Percentiles rank a stretch among this genome's conserved stretches.
phyloP scores from a whole-genome alignment of 1,140 invertebrate genomes.

The Drosophila baimaii region DNA sequence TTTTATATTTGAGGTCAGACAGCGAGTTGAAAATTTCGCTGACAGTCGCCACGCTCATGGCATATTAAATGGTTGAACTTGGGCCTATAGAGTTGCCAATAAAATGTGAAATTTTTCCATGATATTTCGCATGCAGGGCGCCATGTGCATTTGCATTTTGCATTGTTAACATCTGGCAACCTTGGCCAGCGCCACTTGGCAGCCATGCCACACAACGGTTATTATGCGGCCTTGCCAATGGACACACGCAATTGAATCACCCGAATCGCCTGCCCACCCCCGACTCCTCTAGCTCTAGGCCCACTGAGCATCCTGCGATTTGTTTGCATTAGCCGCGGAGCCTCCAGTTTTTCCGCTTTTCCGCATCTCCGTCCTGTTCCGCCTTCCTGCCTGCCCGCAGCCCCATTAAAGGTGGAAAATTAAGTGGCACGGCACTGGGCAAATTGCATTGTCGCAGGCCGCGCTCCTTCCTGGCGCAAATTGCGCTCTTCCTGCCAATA shows the following conservation, averaged over 20 bases:
- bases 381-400: conserved; percentile 47
- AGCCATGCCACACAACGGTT: conserved; percentile 29
- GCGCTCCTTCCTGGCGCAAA: conserved; percentile 64
- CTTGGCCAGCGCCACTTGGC: conserved; percentile 20
- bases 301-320: conserved; percentile 27
- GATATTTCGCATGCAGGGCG: conserved; percentile 59
- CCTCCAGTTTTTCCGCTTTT: conserved; percentile 55
- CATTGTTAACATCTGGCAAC: conserved; percentile 42
- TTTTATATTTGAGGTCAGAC: conserved; percentile 19
- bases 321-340: conserved; percentile 39
- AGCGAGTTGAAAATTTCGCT: conserved; percentile 26
- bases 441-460: conserved; percentile 68
- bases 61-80: conserved; percentile 59
- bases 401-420: conserved; percentile 54
- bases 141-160: conserved; percentile 37
- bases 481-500: conserved; percentile 68
- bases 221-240: conserved; percentile 39
- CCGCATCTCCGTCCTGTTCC: conserved; percentile 12
- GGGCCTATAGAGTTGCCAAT: conserved; percentile 60
- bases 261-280: conserved; percentile 1
- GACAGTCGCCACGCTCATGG: conserved; percentile 42
- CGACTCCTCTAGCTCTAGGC: neutral
- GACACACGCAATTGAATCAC: conserved; percentile 29
- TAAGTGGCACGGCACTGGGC: conserved; percentile 50
- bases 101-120: conserved; percentile 42